Conservation (phyloP, 64 coral and sea anemone species). For the Cladopsammia gracilis region DNA sequence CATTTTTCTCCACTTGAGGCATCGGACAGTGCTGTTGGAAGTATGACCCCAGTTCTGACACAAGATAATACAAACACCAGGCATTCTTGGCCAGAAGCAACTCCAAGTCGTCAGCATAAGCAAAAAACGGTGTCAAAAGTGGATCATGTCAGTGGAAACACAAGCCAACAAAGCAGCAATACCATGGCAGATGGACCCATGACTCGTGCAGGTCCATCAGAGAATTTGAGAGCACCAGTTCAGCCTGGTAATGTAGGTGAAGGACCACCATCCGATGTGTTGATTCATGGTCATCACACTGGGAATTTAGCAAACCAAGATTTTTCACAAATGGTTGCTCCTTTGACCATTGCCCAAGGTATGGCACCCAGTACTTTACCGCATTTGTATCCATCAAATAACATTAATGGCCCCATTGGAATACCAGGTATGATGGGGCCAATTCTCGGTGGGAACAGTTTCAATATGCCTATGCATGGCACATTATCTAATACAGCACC, state of each 20-base stretch:
- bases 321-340: background rate
- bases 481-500: background rate
- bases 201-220: background rate
- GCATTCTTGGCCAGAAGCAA: conserved; percentile 70
- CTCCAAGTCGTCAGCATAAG: background rate
- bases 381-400: conserved; percentile 11
- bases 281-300: background rate
- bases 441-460: background rate
- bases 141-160: background rate
- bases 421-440: background rate
- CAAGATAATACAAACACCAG: conserved; percentile 21
- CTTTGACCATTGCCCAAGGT: background rate
- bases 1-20: conserved; percentile 23
- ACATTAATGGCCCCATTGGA: background rate
- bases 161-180: background rate
- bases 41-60: background rate
- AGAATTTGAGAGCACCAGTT: background rate
- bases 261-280: background rate
- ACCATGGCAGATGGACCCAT: too few species aligned
- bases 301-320: conserved; percentile 12
- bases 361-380: background rate
- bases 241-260: background rate
- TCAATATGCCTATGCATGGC: background rate
- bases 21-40: conserved; percentile 64
- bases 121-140: background rate